Conservation (phyloP, 1,140 invertebrate species). For the Ips nitidus region DNA sequence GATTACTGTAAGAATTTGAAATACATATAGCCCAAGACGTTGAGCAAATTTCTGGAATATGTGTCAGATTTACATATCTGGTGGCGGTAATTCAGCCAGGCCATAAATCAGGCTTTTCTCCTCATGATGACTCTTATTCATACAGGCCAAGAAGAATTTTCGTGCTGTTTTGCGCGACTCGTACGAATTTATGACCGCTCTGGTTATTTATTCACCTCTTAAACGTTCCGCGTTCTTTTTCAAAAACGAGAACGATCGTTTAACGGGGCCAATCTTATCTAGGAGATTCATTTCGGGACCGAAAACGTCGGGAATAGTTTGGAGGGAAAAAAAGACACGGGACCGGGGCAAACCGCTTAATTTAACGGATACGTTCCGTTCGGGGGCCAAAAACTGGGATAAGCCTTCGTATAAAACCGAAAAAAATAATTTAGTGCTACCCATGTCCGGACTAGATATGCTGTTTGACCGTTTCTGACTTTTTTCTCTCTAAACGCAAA, state of each 20-base stretch:
- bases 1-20: background rate
- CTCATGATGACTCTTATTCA: constrained; percentile 34
- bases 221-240: background rate
- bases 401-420: background rate
- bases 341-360: constrained; percentile 7
- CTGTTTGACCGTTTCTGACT: too few species aligned
- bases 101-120: constrained; percentile 33
- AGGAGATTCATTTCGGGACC: constrained; percentile 10
- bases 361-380: constrained; percentile 12
- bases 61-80: constrained; percentile 31
- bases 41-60: constrained; percentile 14
- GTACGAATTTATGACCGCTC: constrained; percentile 23
- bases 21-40: background rate
- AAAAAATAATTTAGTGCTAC: constrained; percentile 19
- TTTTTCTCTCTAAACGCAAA: too few species aligned
- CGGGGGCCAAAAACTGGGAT: constrained; percentile 16
- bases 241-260: background rate
- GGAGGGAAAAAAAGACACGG: background rate
- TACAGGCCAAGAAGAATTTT: constrained; percentile 22
- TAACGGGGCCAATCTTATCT: constrained; percentile 1
- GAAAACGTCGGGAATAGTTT: background rate
- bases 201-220: constrained; percentile 18
- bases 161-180: constrained; percentile 21
- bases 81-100: constrained; percentile 27
- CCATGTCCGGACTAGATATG: background rate